Evolutionary conservation across 2,888 invertebrate genomes (phyloP).

Genomic region (Pachydiplax longipennis): DNA sequence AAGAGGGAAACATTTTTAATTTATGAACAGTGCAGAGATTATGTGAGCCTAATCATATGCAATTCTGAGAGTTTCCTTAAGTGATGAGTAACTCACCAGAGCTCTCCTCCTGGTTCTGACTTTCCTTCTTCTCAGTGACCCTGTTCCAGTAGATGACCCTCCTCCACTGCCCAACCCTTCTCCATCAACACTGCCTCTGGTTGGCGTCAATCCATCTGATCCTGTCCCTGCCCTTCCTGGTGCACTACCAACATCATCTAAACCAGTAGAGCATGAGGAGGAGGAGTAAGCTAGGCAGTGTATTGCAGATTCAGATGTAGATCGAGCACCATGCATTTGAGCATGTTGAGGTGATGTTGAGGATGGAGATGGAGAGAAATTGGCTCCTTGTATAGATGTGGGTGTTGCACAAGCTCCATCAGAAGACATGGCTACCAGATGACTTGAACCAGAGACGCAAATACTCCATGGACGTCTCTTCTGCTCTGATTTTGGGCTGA

Average conservation of each 20-base stretch:
- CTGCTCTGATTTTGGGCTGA: conserved; percentile 18
- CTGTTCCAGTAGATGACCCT: conserved; percentile 56
- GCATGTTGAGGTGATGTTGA: not conserved
- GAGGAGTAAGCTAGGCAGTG: conserved; percentile 29
- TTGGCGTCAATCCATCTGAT: not conserved
- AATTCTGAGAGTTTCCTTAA: too few relatives aligned
- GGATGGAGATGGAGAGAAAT: not conserved
- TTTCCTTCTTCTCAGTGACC: conserved; percentile 61
- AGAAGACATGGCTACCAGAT: not conserved
- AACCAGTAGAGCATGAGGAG: conserved; percentile 12
- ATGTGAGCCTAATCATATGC: too few relatives aligned
- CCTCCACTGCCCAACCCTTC: conserved; percentile 53
- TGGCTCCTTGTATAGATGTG: not conserved
- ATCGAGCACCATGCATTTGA: conserved; percentile 5
- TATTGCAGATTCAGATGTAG: conserved; percentile 3
- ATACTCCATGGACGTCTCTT: conserved; percentile 25
- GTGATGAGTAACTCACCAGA: conserved; percentile 55
- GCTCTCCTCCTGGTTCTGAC: conserved; percentile 61
- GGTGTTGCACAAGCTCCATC: not conserved
- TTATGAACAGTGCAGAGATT: too few relatives aligned
- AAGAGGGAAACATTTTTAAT: too few relatives aligned
- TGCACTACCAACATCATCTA: conserved; percentile 3
- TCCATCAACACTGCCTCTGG: conserved; percentile 14
- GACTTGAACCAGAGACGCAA: conserved; percentile 1
- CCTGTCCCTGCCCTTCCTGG: conserved; percentile 3